A percentile compares a stretch with the other conserved stretches of the same genome.
These are phyloP conservation scores for Choristoneura rosaceana DNA, from an alignment of 2,888 invertebrate species.

Conservation along the genomic window DNA sequence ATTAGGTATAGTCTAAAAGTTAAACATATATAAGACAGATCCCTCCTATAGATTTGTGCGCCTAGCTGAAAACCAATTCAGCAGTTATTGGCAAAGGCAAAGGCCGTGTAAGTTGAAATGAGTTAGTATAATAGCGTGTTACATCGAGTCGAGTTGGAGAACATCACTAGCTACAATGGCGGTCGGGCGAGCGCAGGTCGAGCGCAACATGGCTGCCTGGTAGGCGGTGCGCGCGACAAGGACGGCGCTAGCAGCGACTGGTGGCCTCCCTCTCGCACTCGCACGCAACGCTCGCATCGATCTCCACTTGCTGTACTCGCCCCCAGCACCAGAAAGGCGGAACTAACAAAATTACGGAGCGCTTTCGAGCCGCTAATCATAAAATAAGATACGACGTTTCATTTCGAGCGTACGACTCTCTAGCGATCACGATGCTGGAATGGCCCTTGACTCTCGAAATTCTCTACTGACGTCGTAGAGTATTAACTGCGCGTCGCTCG, in stretches of 20 bases:
- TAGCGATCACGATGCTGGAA: conserved; percentile 83
- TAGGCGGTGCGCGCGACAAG: conserved; percentile 82
- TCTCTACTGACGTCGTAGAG: conserved; percentile 79
- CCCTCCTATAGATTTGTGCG: conserved; percentile 14
- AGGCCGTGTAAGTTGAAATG: conserved; percentile 29
- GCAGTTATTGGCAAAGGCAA: conserved; percentile 33
- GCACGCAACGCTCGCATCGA: conserved; percentile 82
- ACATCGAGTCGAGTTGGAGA: conserved; percentile 67
- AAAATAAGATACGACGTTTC: conserved; percentile 86
- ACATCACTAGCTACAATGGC: conserved; percentile 85
- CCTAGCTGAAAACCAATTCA: conserved; percentile 19
- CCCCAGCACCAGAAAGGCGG: conserved; percentile 86
- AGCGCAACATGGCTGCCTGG: conserved; percentile 86
- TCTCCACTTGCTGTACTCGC: conserved; percentile 83
- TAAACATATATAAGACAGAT: background rate
- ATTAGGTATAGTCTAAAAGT: background rate
- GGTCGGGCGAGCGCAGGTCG: conserved; percentile 85
- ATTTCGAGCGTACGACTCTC: conserved; percentile 84
- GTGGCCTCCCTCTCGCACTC: conserved; percentile 74
- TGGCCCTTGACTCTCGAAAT: conserved; percentile 85
- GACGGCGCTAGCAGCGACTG: conserved; percentile 68
- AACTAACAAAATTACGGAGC: conserved; percentile 86
- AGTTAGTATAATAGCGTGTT: conserved; percentile 46
- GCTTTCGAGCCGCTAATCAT: conserved; percentile 86
- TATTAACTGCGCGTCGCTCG: conserved; percentile 72